phyloP scores from a whole-genome alignment of 2,888 invertebrate genomes.

The Fragum fragum region DNA sequence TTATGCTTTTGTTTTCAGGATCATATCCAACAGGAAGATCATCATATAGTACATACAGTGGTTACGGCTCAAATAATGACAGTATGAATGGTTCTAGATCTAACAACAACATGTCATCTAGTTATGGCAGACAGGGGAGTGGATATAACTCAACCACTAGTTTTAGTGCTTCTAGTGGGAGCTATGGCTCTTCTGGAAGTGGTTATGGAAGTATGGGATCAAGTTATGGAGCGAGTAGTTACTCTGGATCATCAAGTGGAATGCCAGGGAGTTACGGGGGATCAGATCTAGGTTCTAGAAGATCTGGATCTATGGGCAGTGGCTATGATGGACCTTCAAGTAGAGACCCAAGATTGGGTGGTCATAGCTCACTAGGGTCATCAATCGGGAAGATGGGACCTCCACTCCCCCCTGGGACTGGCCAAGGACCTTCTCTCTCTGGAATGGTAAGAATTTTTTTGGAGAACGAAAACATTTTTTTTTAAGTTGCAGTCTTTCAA shows the following conservation, averaged over 20 bases:
- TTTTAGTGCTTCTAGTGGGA: conserved; percentile 16
- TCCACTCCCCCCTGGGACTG: conserved; percentile 41
- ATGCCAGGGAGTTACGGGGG: not conserved
- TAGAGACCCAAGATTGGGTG: conserved; percentile 12
- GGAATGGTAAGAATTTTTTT: conserved; percentile 6
- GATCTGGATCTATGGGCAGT: not conserved
- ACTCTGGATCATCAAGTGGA: not conserved
- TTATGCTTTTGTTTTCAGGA: not conserved
- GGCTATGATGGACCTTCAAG: conserved; percentile 12
- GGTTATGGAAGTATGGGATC: conserved; percentile 9
- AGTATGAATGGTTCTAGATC: not conserved
- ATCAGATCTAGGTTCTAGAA: not conserved
- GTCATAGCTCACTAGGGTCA: not conserved
- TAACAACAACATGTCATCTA: not conserved
- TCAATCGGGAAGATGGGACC: conserved; percentile 38
- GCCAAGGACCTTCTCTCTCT: not conserved
- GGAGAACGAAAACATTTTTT: too few species aligned
- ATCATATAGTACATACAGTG: not conserved
- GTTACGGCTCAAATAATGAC: not conserved
- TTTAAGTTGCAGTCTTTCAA: too few species aligned
- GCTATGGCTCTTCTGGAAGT: conserved; percentile 28
- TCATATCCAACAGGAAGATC: not conserved
- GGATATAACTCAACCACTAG: not conserved
- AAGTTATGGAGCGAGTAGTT: conserved; percentile 5
- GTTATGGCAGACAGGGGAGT: not conserved